Base-by-base conservation (phyloP, 2,113 vertebrate genomes). In the Verasper variegatus region DNA sequence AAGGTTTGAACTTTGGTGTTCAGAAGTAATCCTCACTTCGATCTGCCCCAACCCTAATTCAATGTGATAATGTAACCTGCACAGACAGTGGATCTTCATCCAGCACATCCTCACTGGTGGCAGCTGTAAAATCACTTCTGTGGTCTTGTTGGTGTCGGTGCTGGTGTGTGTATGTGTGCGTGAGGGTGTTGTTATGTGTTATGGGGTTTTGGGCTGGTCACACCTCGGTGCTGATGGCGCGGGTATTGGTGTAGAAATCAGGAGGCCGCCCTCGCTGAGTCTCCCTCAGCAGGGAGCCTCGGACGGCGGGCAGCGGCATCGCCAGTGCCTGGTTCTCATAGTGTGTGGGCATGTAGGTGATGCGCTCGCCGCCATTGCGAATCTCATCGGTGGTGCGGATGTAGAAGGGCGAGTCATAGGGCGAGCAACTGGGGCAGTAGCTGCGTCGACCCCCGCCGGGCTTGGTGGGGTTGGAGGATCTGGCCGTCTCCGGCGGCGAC, bases 151-250 rank as follows among this genome's bases (percentile, higher is more conserved):
- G 49, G 67, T 77, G 54, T 35, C 45, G 68, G 76, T 71, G 76
- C 71, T 86, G 78, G 71, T 75, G 60, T 76, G 70, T 55, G 69
- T 52, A 23, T 67, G 73, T 66, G 69, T 56, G 21, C 35, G 31
- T 23, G 61, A 49, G 64, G 37, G 45, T n/a, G 51, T 20, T 11
- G 12, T 42, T 12, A 40, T 61, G 71, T 76, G 63, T 59, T 47
- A 7, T 12, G 12, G 56, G 49, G 40, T 10, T 59, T 60, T 3
- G 31, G 24, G 47, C 35, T 2, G 40, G 42, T 96, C 92, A 99
- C 90, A 98, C 97, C 9, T 98, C 96, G 0, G 97, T 99, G 93
- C 97, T 99, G 92, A 98, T 91, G 90, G 97, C 97, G 82, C 95
- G 95, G 14, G 95, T 95, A 91, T 96, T 96, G 1, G 94, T 95